A percentile compares a stretch with the other conserved stretches of the same genome.
These are phyloP conservation scores for Phymatocera aterrima DNA, from an alignment of 2,888 invertebrate species.

Conservation along the genomic window DNA sequence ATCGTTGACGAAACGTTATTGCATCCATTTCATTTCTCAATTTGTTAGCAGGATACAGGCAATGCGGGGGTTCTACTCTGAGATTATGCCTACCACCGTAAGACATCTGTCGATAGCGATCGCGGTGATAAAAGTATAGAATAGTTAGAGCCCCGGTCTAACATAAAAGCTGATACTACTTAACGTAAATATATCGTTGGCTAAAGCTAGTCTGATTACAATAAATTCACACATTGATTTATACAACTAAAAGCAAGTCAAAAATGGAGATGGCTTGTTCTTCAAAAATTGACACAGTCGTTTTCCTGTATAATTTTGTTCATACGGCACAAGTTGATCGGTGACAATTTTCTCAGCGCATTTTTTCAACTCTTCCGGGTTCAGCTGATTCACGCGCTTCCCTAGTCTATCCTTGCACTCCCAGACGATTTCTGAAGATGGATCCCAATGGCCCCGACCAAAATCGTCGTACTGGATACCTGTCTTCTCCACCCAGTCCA, in stretches of 20 bases:
- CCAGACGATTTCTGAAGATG: not conserved
- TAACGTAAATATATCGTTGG: not conserved
- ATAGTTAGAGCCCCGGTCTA: too few species aligned
- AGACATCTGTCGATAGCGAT: too few species aligned
- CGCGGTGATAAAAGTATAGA: too few species aligned
- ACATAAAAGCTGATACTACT: too few species aligned
- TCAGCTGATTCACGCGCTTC: not conserved
- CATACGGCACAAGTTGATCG: not conserved
- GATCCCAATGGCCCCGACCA: not conserved
- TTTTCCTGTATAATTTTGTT: not conserved
- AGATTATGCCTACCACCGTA: too few species aligned
- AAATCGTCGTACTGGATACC: constrained; percentile 7
- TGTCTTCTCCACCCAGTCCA: not conserved
- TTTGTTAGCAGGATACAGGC: not conserved
- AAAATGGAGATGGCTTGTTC: constrained; percentile 13
- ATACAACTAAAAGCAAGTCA: not conserved
- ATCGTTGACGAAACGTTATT: not conserved
- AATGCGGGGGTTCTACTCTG: too few species aligned
- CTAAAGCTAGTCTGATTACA: not conserved
- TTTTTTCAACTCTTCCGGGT: not conserved
- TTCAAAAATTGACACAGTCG: not conserved
- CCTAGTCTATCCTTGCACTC: not conserved
- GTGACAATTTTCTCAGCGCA: not conserved
- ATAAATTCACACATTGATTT: not conserved
- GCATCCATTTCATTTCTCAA: not conserved